A percentile compares a stretch with the other conserved stretches of the same genome.
Conservation (phyloP, 2,888 invertebrate species). For the Amiota mariae region DNA sequence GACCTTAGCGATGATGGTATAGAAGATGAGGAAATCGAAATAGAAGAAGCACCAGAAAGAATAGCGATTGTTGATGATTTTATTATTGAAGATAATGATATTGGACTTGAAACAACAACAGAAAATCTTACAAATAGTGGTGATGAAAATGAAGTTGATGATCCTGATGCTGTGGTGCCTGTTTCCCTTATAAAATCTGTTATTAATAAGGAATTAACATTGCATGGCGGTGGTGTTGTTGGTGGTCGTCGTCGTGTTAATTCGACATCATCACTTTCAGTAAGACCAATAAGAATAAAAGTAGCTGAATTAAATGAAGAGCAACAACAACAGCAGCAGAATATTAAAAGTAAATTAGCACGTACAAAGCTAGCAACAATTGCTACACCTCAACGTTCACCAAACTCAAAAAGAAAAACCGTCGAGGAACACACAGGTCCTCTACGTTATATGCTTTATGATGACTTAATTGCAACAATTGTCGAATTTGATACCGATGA, state of each 20-base stretch:
- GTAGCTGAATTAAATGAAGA: too few species aligned
- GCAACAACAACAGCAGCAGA: neutral
- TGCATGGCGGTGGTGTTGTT: too few species aligned
- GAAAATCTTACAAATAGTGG: too few species aligned
- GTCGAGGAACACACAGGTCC: slow-evolving; percentile 56
- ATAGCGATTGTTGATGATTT: neutral
- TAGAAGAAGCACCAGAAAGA: neutral
- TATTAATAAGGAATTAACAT: neutral
- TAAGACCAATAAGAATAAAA: neutral
- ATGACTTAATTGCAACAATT: slow-evolving; percentile 68
- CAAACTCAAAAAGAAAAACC: slow-evolving; percentile 39
- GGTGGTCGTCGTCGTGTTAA: too few species aligned
- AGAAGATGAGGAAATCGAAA: neutral
- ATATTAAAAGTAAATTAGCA: neutral
- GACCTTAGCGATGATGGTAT: neutral
- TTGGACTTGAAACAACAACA: too few species aligned
- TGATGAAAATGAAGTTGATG: too few species aligned
- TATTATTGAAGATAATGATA: too few species aligned
- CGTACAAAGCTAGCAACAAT: neutral
- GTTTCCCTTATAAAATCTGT: neutral
- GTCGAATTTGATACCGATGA: slow-evolving; percentile 64
- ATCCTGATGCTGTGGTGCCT: too few species aligned
- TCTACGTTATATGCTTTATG: slow-evolving; percentile 62
- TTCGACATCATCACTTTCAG: too few species aligned
- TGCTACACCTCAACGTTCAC: too few species aligned